A percentile compares a stretch with the other conserved stretches of the same genome.
These are phyloP conservation scores for Clunio marinus DNA, from an alignment of 2,888 invertebrate genomes.

Conservation along the genomic window DNA sequence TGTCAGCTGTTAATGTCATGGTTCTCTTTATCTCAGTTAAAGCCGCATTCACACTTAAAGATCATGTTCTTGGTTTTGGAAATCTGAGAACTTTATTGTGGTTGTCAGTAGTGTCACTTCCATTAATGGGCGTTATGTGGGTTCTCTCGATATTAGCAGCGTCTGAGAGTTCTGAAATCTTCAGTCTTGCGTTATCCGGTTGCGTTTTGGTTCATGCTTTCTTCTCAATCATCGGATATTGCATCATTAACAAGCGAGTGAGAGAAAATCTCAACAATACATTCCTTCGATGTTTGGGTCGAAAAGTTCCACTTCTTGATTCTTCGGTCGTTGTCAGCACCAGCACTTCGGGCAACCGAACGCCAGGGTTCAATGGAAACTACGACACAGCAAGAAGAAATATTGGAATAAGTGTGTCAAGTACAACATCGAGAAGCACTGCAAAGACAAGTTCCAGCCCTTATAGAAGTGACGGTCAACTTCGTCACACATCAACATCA, in stretches of 20 bases:
- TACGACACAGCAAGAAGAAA: constrained; percentile 64
- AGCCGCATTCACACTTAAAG: constrained; percentile 86
- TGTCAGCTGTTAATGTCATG: constrained; percentile 71
- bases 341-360: constrained; percentile 58
- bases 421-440: constrained; percentile 89
- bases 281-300: constrained; percentile 70
- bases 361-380: constrained; percentile 44
- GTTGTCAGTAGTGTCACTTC: constrained; percentile 80
- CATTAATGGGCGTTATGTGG: constrained; percentile 81
- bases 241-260: constrained; percentile 81
- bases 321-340: constrained; percentile 69
- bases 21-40: constrained; percentile 80
- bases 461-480: constrained; percentile 79
- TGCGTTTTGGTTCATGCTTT: constrained; percentile 75
- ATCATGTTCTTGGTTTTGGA: constrained; percentile 83
- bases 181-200: constrained; percentile 73
- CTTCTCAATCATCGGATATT: constrained; percentile 80
- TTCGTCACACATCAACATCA: constrained; percentile 78
- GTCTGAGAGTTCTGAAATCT: constrained; percentile 65
- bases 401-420: constrained; percentile 90
- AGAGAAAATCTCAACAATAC: constrained; percentile 66
- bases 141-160: constrained; percentile 75
- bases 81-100: constrained; percentile 79
- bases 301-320: constrained; percentile 74
- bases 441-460: constrained; percentile 93